Evolutionary conservation across 2,888 invertebrate genomes (phyloP).

Genomic region (Microplitis manilae): DNA sequence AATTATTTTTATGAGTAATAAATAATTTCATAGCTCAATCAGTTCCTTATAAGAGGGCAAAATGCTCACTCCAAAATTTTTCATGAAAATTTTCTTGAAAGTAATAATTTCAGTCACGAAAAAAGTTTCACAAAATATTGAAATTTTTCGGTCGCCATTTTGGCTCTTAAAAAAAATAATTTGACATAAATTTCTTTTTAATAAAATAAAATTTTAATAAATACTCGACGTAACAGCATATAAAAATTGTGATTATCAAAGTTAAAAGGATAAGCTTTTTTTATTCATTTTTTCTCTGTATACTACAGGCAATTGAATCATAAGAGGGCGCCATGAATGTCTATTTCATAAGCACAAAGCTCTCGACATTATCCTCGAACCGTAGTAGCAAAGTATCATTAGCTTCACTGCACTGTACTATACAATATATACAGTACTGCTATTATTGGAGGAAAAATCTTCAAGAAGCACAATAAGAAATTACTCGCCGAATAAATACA

Average conservation of each 20-base stretch:
- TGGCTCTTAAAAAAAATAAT: too few species aligned
- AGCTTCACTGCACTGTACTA: not conserved
- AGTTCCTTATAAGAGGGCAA: too few species aligned
- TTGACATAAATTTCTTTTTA: not conserved
- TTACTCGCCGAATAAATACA: not conserved
- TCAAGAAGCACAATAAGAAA: not conserved
- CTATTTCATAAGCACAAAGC: constrained; percentile 1
- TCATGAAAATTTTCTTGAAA: too few species aligned
- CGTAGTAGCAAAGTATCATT: not conserved
- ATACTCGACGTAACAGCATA: not conserved
- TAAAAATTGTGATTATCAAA: not conserved
- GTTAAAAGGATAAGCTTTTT: not conserved
- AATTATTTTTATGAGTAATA: too few species aligned
- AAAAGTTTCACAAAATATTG: too few species aligned
- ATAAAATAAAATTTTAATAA: not conserved
- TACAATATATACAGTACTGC: not conserved
- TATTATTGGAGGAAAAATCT: not conserved
- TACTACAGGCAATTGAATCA: not conserved
- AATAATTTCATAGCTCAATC: too few species aligned
- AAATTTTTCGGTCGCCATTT: too few species aligned
- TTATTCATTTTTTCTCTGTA: not conserved
- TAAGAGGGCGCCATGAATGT: not conserved
- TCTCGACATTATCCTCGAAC: not conserved
- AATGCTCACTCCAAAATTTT: too few species aligned
- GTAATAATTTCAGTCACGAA: too few species aligned